phyloP scores from a whole-genome alignment of 2,113 vertebrate species.

The Callocephalon fimbriatum region DNA sequence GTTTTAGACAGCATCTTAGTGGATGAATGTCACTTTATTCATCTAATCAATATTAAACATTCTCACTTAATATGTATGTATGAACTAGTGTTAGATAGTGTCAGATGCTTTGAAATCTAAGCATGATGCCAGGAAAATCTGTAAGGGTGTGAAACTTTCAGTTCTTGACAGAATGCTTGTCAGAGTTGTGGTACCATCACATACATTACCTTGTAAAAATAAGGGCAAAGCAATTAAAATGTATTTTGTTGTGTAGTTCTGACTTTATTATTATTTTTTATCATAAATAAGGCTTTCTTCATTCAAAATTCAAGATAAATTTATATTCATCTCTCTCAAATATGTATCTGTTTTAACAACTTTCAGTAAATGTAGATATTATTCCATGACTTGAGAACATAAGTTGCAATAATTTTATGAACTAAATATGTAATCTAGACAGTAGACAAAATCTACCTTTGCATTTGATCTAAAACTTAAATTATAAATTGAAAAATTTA shows the following conservation, averaged over 20 bases:
- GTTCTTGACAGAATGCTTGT: neutral
- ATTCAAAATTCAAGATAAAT: neutral
- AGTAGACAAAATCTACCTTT: neutral
- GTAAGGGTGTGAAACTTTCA: neutral
- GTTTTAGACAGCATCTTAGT: neutral
- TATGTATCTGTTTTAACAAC: neutral
- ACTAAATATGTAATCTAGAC: neutral
- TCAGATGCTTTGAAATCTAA: conserved; percentile 15
- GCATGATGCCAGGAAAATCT: neutral
- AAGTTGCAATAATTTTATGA: neutral
- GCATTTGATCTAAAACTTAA: neutral
- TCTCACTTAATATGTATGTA: conserved; percentile 14
- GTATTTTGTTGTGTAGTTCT: neutral
- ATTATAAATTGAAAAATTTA: neutral
- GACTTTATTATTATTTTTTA: neutral
- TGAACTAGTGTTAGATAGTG: conserved; percentile 5
- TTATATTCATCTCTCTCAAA: neutral
- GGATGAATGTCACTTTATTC: neutral
- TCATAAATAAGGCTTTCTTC: accelerated
- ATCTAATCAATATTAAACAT: conserved; percentile 45
- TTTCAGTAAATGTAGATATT: neutral
- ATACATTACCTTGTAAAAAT: neutral
- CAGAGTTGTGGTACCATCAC: neutral
- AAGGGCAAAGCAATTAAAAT: neutral
- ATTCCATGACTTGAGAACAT: neutral